Base-by-base conservation (phyloP, 2,113 vertebrate species). In the Rhizomys pruinosus region DNA sequence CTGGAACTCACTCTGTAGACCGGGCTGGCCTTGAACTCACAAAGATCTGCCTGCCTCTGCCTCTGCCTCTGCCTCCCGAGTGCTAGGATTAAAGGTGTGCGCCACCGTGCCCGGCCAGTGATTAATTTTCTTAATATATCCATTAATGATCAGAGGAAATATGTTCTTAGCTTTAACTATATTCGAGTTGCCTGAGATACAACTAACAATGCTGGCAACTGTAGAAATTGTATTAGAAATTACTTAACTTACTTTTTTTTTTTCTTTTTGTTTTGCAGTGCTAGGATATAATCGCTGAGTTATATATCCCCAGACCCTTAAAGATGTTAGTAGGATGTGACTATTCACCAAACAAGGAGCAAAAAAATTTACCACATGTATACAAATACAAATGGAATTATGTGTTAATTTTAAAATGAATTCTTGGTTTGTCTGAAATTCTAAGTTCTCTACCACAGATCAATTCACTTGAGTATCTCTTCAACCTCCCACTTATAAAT, bases 361-460 rank as follows among this genome's bases (percentile, higher is more conserved):
- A n/a, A 89, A 7, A 95, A 94, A 92, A 87, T 64, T 5, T 57
- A 52, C 37, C 92, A 44, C 84, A 68, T 84, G 81, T 80, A 86
- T n/a, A 90, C 47, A 63, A 94, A 90, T 1, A 73, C 3, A 84
- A 39, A 63, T 37, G 68, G 61, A 92, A 78, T 69, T 89, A 52
- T 59, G 23, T 82, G 64, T 90, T 93, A 97, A 95, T 97, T 96
- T 82, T 52, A 96, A 96, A 96, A 91, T 22, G 86, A 97, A 95
- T 93, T 94, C 88, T 93, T 90, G 3, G 66, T 57, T 76, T 77
- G 92, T 15, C 87, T 97, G 94, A 97, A 95, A 96, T 91, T 42
- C 89, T 93, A 97, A 94, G 72, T 92, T 91, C 61, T 95, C 74
- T 91, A 91, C 3, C 71, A 92, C 5, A 63, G 69, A 88, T 39